Base-by-base conservation (phyloP, 2,888 invertebrate species). In the Epirrhoe alternata region DNA sequence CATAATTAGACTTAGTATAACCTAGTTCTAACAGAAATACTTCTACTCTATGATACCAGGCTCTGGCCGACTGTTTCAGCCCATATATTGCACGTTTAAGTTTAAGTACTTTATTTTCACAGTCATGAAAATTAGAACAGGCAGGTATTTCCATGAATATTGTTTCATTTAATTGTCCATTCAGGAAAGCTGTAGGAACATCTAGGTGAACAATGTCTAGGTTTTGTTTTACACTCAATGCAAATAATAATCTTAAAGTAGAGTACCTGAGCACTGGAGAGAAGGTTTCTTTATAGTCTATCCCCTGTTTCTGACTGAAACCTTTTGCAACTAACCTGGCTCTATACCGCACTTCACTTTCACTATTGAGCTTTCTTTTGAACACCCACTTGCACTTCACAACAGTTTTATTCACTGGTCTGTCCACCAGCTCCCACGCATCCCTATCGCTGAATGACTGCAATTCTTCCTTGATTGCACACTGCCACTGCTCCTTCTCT, bases 11-110 rank as follows among this genome's bases (percentile, higher is more conserved):
- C n/a, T 63, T 76, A 6, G 30, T 51, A 69, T 61, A 78, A 10
- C 65, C 71, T 17, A 61, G 30, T 1, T 24, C 16, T n/a, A 16
- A 0, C 14, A 77, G 68, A 64, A 52, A 64, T 38, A 66, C 61
- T 47, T 78, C 45, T 6, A 78, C 74, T 57, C 59, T 72, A 14
- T 70, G 4, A 65, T 77, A 69, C 76, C 76, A 79, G 3, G 62
- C 65, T 10, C 55, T 55, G n/a, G 55, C 38, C 0, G 55, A 55
- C 10, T 55, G 55, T 14, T 55, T 55, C 12, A 55, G 24, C 1
- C 55, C 55, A 55, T 55, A 55, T 10, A 55, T 42, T 24, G 55
- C 55, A 7, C n/a, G 14, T 24, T 55, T 55, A 24, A 42, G 24
- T 24, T 55, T 55, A 33, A 55, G 42, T 17, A 55, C 42, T 50